Conservation (phyloP, 1,140 invertebrate species). For the Drosophila sturtevanti region DNA sequence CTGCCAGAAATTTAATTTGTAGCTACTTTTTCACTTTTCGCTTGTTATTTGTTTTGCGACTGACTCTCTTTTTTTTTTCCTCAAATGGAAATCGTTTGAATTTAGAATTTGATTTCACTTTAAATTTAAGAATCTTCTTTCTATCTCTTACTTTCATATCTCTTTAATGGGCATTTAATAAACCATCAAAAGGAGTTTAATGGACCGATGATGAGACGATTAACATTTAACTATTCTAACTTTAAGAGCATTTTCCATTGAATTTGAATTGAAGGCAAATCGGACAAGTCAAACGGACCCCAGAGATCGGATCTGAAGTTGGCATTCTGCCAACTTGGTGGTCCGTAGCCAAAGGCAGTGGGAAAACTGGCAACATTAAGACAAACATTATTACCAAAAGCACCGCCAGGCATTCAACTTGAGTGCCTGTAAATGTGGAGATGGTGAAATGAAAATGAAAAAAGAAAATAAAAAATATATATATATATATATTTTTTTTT, state of each 20-base stretch:
- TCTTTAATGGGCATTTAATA: slow-evolving; percentile 10
- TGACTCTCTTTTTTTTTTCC: background rate
- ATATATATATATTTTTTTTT: background rate
- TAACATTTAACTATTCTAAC: slow-evolving; percentile 13
- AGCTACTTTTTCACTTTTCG: background rate
- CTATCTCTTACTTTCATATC: background rate
- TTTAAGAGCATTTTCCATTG: slow-evolving; percentile 16
- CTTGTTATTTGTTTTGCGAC: slow-evolving; percentile 2
- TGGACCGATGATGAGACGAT: background rate
- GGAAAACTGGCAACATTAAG: slow-evolving; percentile 55
- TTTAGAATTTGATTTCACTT: slow-evolving; percentile 26
- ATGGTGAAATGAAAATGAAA: background rate
- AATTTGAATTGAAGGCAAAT: slow-evolving; percentile 21
- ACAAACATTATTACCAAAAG: slow-evolving; percentile 52
- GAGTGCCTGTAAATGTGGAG: slow-evolving; percentile 66
- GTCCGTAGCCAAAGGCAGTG: background rate
- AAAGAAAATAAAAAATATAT: background rate
- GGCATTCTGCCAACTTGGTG: slow-evolving; percentile 28
- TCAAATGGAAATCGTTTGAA: background rate
- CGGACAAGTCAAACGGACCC: slow-evolving; percentile 33
- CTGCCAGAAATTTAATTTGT: slow-evolving; percentile 53
- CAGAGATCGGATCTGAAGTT: slow-evolving; percentile 48
- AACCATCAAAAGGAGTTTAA: slow-evolving; percentile 16
- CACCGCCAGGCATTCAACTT: slow-evolving; percentile 71
- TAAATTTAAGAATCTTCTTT: background rate